Conservation (phyloP, 92 coral and sea anemone genomes). For the Pocillopora grandis region DNA sequence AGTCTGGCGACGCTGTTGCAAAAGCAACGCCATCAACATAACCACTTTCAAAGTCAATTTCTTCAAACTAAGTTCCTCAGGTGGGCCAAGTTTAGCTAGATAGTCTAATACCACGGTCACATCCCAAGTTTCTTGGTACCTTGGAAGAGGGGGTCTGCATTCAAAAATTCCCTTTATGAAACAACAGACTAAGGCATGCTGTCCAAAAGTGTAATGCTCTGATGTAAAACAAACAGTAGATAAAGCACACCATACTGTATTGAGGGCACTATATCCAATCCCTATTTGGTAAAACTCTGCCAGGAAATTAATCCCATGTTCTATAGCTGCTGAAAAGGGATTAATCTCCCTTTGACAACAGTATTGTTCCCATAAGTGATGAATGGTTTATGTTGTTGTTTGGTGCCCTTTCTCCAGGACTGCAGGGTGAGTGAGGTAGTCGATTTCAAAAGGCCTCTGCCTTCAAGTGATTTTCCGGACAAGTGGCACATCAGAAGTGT, state of each 20-base stretch:
- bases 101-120: slow-evolving; percentile 30
- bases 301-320: slow-evolving; percentile 40
- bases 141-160: slow-evolving; percentile 32
- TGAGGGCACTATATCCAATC: slow-evolving; percentile 46
- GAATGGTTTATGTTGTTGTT: slow-evolving; percentile 34
- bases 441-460: slow-evolving; percentile 31
- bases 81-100: background rate
- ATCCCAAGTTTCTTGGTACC: slow-evolving; percentile 38
- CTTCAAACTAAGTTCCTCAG: slow-evolving; percentile 17
- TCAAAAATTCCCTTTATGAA: slow-evolving; percentile 40
- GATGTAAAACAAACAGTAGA: slow-evolving; percentile 22
- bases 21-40: slow-evolving; percentile 29
- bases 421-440: slow-evolving; percentile 4
- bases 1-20: slow-evolving; percentile 52
- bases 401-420: slow-evolving; percentile 25
- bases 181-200: slow-evolving; percentile 34
- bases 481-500: slow-evolving; percentile 52
- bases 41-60: slow-evolving; percentile 21
- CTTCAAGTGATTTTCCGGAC: slow-evolving; percentile 44
- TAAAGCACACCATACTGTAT: slow-evolving; percentile 46
- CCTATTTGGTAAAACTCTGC: slow-evolving; percentile 38
- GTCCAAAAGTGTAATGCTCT: slow-evolving; percentile 28
- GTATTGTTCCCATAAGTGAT: slow-evolving; percentile 22
- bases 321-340: slow-evolving; percentile 35
- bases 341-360: slow-evolving; percentile 37